Percentiles rank a stretch among this genome's conserved stretches.
Conservation (phyloP, 2,797 vertebrate species). For the Naso thynnoides region DNA sequence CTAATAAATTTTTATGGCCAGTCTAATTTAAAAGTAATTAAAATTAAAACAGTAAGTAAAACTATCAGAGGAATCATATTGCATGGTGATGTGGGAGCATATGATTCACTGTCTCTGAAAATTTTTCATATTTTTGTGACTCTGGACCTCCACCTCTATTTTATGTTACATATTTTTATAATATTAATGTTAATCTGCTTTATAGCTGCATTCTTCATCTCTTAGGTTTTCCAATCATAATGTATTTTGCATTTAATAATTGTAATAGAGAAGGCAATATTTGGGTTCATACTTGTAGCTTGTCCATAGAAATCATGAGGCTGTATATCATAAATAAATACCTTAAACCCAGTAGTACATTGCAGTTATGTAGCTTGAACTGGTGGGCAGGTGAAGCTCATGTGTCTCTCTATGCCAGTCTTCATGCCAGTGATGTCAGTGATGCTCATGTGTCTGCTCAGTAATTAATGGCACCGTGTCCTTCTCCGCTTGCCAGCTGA, state of each 20-base stretch:
- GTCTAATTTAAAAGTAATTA: slow-evolving; percentile 8
- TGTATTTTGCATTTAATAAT: background rate
- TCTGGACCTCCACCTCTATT: background rate
- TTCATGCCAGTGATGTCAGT: slow-evolving; percentile 36
- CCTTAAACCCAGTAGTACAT: background rate
- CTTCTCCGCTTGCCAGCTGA: slow-evolving; percentile 48
- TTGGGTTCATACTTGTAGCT: background rate
- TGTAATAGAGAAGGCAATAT: background rate
- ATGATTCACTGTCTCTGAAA: background rate
- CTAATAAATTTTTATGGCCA: background rate
- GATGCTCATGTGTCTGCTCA: slow-evolving; percentile 19
- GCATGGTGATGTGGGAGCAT: background rate
- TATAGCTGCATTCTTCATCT: background rate
- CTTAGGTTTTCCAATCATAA: no score
- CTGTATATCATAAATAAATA: background rate
- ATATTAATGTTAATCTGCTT: background rate
- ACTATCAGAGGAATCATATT: background rate
- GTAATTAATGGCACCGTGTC: slow-evolving; percentile 53
- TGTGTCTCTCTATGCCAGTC: slow-evolving; percentile 23
- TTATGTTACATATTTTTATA: no score
- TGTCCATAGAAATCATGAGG: background rate
- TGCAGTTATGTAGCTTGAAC: background rate
- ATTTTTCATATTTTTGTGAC: background rate
- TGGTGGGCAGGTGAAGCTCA: background rate
- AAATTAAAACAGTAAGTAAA: background rate